phyloP scores from a whole-genome alignment of 1,140 invertebrate genomes.

The Drosophila mauritiana region DNA sequence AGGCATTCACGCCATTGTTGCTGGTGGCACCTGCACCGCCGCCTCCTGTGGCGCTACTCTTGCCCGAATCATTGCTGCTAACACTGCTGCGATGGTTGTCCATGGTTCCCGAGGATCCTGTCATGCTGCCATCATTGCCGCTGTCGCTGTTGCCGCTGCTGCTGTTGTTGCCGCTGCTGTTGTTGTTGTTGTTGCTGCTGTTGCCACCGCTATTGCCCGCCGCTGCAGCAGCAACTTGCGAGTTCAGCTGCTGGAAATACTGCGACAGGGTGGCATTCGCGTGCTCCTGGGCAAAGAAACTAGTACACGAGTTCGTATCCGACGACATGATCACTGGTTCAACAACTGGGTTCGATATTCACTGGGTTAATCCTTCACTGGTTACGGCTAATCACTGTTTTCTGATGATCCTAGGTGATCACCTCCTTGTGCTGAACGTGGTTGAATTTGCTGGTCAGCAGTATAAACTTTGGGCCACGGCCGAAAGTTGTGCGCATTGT shows the following conservation, averaged over 20 bases:
- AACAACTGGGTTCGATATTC: conserved; percentile 17
- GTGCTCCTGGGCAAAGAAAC: conserved; percentile 79
- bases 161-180: conserved; percentile 34
- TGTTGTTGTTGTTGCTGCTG: conserved; percentile 24
- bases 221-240: conserved; percentile 59
- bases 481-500: conserved; percentile 71
- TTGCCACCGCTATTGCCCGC: conserved; percentile 36
- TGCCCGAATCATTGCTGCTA: conserved; percentile 77
- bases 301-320: conserved; percentile 71
- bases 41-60: conserved; percentile 47
- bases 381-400: neutral
- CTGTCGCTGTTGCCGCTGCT: conserved; percentile 55
- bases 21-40: conserved; percentile 16
- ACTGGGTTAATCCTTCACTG: conserved; percentile 33
- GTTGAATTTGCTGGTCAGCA: conserved; percentile 64
- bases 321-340: conserved; percentile 65
- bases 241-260: conserved; percentile 80
- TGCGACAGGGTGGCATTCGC: conserved; percentile 74
- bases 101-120: conserved; percentile 58
- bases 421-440: conserved; percentile 72
- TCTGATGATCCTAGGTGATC: conserved; percentile 49
- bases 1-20: conserved; percentile 55
- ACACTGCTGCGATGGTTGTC: conserved; percentile 77
- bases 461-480: conserved; percentile 54
- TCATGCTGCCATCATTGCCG: conserved; percentile 63